phyloP scores from a whole-genome alignment of 2,888 invertebrate genomes.

The Tipula vernalis region DNA sequence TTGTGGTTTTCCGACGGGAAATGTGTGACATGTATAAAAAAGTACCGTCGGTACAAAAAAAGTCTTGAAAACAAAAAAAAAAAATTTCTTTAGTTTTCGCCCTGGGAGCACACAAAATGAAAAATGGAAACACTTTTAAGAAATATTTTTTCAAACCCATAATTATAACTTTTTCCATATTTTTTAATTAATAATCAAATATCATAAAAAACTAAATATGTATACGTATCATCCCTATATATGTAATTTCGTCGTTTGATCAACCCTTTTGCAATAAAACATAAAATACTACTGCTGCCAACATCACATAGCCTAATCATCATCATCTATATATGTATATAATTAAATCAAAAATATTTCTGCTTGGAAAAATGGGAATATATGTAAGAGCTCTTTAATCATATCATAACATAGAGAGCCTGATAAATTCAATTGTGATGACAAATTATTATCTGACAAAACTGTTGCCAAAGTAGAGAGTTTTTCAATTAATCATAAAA shows the following conservation, averaged over 20 bases:
- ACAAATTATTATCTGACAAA: slow-evolving; percentile 6
- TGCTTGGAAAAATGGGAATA: background rate
- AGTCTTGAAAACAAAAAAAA: background rate
- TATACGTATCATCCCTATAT: background rate
- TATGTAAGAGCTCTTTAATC: background rate
- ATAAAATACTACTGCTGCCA: background rate
- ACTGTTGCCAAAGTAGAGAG: background rate
- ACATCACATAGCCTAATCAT: background rate
- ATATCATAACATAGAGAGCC: background rate
- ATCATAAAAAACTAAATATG: background rate
- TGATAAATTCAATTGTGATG: slow-evolving; percentile 5
- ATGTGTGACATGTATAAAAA: background rate
- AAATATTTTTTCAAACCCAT: background rate
- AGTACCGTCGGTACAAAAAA: background rate
- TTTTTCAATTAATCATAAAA: slow-evolving; percentile 6
- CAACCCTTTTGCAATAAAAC: background rate
- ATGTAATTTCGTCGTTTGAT: background rate
- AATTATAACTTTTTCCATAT: background rate
- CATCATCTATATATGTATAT: background rate
- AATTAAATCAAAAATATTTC: background rate
- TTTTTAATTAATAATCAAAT: background rate
- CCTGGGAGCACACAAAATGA: background rate
- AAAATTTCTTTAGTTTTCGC: background rate
- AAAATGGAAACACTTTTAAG: background rate
- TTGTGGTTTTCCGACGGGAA: background rate